phyloP scores from a whole-genome alignment of 2,113 vertebrate genomes.

The Chitala chitala region DNA sequence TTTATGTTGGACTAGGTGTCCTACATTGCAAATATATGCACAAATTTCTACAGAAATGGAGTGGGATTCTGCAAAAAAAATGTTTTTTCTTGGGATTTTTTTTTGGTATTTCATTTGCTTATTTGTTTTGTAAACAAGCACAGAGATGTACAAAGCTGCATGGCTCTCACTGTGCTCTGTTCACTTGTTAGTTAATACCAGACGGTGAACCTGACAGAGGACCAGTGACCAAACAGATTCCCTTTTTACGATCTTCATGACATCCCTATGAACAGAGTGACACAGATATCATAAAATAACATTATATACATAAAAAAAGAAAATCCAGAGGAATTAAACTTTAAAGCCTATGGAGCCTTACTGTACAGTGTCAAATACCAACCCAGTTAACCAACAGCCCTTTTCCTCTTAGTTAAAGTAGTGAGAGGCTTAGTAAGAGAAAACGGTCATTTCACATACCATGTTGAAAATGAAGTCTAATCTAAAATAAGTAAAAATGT shows the following conservation, averaged over 20 bases:
- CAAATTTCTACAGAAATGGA: neutral
- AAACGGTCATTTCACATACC: too few species aligned
- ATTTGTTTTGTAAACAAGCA: neutral
- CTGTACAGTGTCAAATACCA: too few species aligned
- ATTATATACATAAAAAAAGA: neutral
- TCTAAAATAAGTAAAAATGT: too few species aligned
- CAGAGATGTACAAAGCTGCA: neutral
- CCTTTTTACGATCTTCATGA: neutral
- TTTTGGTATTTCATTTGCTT: too few species aligned
- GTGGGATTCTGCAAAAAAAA: neutral
- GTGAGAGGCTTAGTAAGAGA: too few species aligned
- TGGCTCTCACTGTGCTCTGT: neutral
- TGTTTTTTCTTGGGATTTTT: neutral
- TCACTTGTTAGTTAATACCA: neutral
- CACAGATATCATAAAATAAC: constrained; percentile 3
- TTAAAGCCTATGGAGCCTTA: too few species aligned
- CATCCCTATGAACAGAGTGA: neutral
- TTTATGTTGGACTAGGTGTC: neutral
- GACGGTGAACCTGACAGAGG: neutral
- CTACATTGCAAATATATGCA: neutral
- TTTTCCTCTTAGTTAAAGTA: too few species aligned
- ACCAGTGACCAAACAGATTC: neutral
- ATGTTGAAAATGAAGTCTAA: too few species aligned
- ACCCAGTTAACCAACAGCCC: too few species aligned
- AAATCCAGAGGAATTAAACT: neutral